Evolutionary conservation across 2,113 vertebrate genomes (phyloP).

Genomic region (Alouatta palliata): DNA sequence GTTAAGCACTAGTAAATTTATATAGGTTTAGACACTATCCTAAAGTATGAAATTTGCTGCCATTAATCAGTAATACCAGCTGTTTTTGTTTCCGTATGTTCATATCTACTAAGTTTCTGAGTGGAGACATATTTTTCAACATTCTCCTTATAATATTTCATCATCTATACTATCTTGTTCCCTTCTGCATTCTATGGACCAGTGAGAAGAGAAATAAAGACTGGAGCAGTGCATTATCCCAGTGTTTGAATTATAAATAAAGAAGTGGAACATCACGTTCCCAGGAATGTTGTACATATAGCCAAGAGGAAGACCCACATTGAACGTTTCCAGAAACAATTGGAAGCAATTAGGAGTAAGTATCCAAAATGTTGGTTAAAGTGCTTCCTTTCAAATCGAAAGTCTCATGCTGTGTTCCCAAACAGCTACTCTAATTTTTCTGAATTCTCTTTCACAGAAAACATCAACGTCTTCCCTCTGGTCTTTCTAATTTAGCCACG

Average conservation of each 20-base stretch:
- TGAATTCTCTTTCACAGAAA: not conserved
- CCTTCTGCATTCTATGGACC: not conserved
- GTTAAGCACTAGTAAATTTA: not conserved
- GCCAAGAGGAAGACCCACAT: not conserved
- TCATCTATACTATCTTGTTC: not conserved
- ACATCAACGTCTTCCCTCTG: not conserved
- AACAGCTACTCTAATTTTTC: not conserved
- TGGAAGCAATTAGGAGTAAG: not conserved
- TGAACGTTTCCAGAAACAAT: not conserved
- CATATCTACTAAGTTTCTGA: not conserved
- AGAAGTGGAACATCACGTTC: not conserved
- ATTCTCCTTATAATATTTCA: not conserved
- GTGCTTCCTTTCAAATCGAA: not conserved
- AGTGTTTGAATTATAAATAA: not conserved
- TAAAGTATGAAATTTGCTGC: not conserved
- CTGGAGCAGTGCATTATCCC: not conserved
- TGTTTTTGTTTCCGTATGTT: not conserved
- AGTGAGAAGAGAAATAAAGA: not conserved
- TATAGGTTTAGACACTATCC: not conserved
- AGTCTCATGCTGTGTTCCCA: not conserved
- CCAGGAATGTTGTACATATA: accelerated
- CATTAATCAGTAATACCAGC: not conserved
- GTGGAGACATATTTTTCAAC: not conserved
- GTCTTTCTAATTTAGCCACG: not conserved
- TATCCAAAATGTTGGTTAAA: not conserved